Evolutionary conservation across 2,113 vertebrate genomes (phyloP).

Genomic region (Melanotaenia duboulayi): DNA sequence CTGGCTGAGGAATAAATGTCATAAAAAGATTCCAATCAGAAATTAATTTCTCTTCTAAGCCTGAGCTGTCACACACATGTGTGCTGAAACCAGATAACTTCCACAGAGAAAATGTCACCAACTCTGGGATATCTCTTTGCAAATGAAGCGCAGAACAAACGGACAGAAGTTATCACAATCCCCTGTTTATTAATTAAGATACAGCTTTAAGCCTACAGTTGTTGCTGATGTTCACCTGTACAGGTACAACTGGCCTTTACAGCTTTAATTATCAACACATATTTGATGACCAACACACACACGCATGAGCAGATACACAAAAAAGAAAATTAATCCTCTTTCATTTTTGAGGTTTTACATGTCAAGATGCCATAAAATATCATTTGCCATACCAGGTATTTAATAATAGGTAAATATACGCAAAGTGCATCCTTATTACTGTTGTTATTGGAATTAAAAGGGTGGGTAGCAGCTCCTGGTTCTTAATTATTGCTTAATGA

Average conservation of each 20-base stretch:
- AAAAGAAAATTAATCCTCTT: neutral
- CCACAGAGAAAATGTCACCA: constrained; percentile 68
- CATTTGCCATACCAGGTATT: too few species aligned
- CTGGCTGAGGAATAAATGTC: constrained; percentile 65
- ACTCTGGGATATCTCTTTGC: constrained; percentile 49
- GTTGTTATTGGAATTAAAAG: too few species aligned
- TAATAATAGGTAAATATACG: too few species aligned
- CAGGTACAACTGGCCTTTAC: neutral
- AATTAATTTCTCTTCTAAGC: constrained; percentile 71
- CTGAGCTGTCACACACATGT: constrained; percentile 43
- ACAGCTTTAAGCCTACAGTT: constrained; percentile 10
- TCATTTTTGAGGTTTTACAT: constrained; percentile 6
- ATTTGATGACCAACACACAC: constrained; percentile 22
- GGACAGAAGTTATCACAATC: constrained; percentile 7
- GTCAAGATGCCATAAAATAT: too few species aligned
- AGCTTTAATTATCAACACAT: constrained; percentile 2
- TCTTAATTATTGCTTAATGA: too few species aligned
- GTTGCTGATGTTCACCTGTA: constrained; percentile 9
- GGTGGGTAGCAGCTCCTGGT: too few species aligned
- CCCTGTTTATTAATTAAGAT: constrained; percentile 30
- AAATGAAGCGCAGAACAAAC: constrained; percentile 49
- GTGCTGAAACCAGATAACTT: constrained; percentile 66
- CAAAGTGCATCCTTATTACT: too few species aligned
- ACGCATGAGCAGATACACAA: neutral
- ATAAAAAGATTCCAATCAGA: constrained; percentile 72